Evolutionary conservation across 1,140 invertebrate genomes (phyloP).

Genomic region (Pseudomyrmex dendroicus): DNA sequence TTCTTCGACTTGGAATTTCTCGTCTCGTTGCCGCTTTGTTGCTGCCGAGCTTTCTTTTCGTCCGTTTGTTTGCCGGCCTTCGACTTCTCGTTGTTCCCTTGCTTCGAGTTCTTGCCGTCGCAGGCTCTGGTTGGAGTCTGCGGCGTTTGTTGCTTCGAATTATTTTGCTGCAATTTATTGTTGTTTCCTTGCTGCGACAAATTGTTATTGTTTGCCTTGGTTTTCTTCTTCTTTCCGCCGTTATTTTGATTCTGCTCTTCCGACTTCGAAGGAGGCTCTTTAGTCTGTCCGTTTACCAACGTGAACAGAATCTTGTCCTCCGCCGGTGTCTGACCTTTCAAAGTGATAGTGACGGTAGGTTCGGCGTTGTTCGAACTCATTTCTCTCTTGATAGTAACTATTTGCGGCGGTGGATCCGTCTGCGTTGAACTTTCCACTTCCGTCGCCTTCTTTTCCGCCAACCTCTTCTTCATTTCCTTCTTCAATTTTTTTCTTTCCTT

Average conservation of each 20-base stretch:
- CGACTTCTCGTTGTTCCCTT: constrained; percentile 72
- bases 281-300: constrained; percentile 89
- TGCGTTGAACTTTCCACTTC: constrained; percentile 76
- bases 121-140: constrained; percentile 34
- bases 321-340: constrained; percentile 90
- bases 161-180: constrained; percentile 72
- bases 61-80: constrained; percentile 75
- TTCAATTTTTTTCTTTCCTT: constrained; percentile 82
- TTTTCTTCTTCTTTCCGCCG: constrained; percentile 84
- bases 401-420: constrained; percentile 85
- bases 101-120: constrained; percentile 62
- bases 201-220: constrained; percentile 77
- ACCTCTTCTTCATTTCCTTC: constrained; percentile 77
- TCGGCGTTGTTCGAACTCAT: constrained; percentile 88
- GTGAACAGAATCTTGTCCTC: constrained; percentile 91
- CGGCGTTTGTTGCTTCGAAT: constrained; percentile 70
- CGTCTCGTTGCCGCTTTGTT: constrained; percentile 60
- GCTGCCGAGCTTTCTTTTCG: constrained; percentile 71
- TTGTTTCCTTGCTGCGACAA: constrained; percentile 63
- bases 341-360: constrained; percentile 91
- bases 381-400: constrained; percentile 90
- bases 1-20: constrained; percentile 80
- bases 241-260: constrained; percentile 74
- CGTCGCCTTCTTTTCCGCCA: constrained; percentile 76
- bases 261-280: constrained; percentile 79